These are phyloP conservation scores for Lycopodina hypogea DNA, from an alignment of 37 sponge, comb jelly and placozoan species.

Conservation along the genomic window DNA sequence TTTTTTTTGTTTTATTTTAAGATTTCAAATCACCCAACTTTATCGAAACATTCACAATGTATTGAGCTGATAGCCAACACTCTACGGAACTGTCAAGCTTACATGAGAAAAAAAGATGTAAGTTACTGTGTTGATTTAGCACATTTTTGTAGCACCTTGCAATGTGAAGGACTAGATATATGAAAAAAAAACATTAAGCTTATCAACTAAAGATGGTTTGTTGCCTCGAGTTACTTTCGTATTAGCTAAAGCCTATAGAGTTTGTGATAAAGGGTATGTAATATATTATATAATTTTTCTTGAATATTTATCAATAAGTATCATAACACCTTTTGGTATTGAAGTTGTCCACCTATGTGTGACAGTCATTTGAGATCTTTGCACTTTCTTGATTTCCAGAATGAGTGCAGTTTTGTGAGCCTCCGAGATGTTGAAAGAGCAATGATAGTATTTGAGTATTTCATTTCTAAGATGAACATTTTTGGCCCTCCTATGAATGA, in stretches of 20 bases:
- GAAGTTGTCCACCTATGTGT: too few species aligned
- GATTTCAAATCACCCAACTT: background rate
- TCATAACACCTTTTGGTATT: background rate
- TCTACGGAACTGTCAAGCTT: constrained; percentile 66
- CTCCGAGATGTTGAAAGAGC: constrained; percentile 78
- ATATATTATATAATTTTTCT: background rate
- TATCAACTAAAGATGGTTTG: too few species aligned
- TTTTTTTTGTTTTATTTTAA: background rate
- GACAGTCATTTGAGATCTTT: background rate
- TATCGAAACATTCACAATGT: background rate
- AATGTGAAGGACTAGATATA: background rate
- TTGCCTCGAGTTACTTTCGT: too few species aligned
- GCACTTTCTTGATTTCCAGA: constrained; percentile 19
- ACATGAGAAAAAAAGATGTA: constrained; percentile 86
- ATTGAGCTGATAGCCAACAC: constrained; percentile 32
- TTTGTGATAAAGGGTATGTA: too few species aligned
- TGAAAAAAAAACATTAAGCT: too few species aligned
- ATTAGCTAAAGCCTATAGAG: too few species aligned
- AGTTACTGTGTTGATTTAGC: background rate
- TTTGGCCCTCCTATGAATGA: constrained; percentile 27
- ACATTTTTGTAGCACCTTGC: background rate
- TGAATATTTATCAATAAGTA: background rate
- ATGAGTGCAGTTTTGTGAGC: constrained; percentile 88
- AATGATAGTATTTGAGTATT: constrained; percentile 79
- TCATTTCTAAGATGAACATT: constrained; percentile 32